Base-by-base conservation (phyloP, 2,797 vertebrate species). In the Danio choprae region DNA sequence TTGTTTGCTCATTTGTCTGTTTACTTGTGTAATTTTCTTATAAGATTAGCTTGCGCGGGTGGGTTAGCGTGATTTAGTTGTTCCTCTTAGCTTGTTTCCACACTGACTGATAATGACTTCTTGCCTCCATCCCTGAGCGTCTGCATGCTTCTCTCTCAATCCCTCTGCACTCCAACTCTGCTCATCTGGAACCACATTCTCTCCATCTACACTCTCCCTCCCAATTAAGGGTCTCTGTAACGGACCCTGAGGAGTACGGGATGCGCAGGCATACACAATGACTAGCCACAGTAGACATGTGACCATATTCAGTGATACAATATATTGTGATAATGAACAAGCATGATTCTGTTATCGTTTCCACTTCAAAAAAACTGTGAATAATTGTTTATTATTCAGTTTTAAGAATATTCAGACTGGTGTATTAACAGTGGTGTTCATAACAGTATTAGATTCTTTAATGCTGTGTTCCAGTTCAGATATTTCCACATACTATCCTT, bases 181-280 rank as follows among this genome's bases (percentile, higher is more conserved):
- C 44, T 74, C 43, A 46, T 68, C 50, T 73, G 62, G 36, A 77
- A 68, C 76, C 58, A 50, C 40, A 46, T 11, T 70, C 22, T 48
- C 22, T 69, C 40, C 18, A 8, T 29, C 55, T 44, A 29, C 20
- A 9, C 60, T 3, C 41, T 51, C 15, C 46, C 62, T 53, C 36
- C 81, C 79, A 86, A 86, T 86, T 84, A 85, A 79, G 65, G 75
- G 46, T 69, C 64, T 76, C 68, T 78, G 62, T 75, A 80, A 75
- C 67, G 79, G 65, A 79, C 64, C 65, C 73, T 77, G 60, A 64
- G 69, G 44, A 80, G 69, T 20, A 70, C 2, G 6, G 41, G 44
- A 62, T 48, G 15, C 43, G 58, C 12, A 70, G 4, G 44, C 22
- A 59, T 20, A 38, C 36, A 79, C 67, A 71, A 58, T 58, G 51